Evolutionary conservation across 2,888 invertebrate species (phyloP), one percentile per base, ranked within the genome.

Genomic region (Lucinisca nassula): DNA sequence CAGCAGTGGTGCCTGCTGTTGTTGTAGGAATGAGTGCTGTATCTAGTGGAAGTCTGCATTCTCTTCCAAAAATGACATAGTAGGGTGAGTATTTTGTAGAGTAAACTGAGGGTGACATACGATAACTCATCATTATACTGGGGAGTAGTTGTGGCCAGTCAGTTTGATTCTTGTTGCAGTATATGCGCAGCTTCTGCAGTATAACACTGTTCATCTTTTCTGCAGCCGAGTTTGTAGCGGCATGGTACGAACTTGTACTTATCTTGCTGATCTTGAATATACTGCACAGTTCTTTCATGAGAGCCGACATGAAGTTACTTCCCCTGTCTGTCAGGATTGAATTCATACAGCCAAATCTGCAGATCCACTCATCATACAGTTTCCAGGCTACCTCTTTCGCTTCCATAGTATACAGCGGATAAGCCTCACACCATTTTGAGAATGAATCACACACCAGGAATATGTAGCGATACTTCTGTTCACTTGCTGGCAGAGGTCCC

Each of bases 371-470:
- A 38, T 80, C 75, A 35, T 84, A 90, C 4, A 88, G 49, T 14
- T 79, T 82, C n/a, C 67, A 70, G 21, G 90, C 81, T 45, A 82
- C 51, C 17, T 82, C 79, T 24, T 37, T 58, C 21, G 87, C 79
- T 79, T 90, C 87, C 70, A 75, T 70, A 32, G 83, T 80, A 40
- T 77, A 61, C 21, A 91, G 27, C 30, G 90, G 89, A 27, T 90
- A 83, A 35, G 88, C 90, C 72, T 92, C 90, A 76, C 75, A 51
- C 85, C 85, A 91, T 51, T 81, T 84, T 1, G 88, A 82, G 35
- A 85, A 81, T 0, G 82, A 58, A 73, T 89, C 90, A 35, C 89
- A 83, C 17, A 90, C 27, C 1, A 92, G 77, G 3, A 91, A 82
- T 4, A 91, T 72, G 32, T 90, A 89, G 49, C 82, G 85, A 35